These are phyloP conservation scores for Centropus unirufus DNA, from an alignment of 2,113 vertebrate species.

Conservation along the genomic window DNA sequence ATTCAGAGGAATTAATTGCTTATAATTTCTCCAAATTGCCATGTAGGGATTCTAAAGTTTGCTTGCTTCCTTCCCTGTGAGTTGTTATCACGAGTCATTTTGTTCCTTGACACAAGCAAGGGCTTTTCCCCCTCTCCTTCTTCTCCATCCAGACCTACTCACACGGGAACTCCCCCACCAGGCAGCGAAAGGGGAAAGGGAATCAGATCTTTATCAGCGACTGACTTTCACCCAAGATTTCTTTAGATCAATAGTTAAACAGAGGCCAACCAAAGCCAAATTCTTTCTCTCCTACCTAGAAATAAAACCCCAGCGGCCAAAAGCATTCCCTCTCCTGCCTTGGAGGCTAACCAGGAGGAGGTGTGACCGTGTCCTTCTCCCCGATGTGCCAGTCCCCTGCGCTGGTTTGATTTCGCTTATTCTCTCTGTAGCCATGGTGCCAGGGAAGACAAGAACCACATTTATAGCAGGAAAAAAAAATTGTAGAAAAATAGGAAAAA, in stretches of 20 bases:
- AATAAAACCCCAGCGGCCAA: background rate
- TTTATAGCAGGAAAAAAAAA: background rate
- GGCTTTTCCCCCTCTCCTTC: background rate
- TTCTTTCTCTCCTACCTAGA: background rate
- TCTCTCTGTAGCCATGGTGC: background rate
- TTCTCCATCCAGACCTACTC: background rate
- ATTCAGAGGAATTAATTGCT: background rate
- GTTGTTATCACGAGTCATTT: background rate
- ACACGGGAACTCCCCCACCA: background rate
- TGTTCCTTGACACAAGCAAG: background rate
- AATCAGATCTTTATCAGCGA: constrained; percentile 25
- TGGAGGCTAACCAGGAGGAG: background rate
- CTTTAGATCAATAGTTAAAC: background rate
- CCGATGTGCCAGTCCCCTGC: rapidly evolving
- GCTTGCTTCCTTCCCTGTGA: background rate
- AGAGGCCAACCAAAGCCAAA: background rate
- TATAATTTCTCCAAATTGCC: constrained; percentile 13
- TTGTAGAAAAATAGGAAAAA: background rate
- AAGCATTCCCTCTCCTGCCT: background rate
- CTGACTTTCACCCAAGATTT: constrained; percentile 21
- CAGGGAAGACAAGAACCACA: background rate
- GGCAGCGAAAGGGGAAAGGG: background rate
- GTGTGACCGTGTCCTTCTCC: background rate
- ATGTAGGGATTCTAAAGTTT: background rate
- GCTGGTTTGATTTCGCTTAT: background rate